phyloP scores from a whole-genome alignment of 2,113 vertebrate species.

The Lampris incognitus region DNA sequence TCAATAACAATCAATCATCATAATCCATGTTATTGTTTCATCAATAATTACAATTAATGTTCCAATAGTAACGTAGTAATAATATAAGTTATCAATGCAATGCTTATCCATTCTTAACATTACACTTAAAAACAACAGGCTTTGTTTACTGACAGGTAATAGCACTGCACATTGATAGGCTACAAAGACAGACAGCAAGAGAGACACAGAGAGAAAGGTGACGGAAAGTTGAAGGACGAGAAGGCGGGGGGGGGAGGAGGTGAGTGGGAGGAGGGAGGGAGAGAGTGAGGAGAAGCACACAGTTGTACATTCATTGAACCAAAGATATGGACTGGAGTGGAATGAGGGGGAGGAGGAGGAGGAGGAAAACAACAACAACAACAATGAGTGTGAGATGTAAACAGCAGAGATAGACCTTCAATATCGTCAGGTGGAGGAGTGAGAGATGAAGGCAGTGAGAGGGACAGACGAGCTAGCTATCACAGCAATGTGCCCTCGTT shows the following conservation, averaged over 20 bases:
- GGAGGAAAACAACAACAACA: neutral
- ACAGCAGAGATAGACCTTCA: conserved; percentile 28
- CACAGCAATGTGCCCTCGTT: conserved; percentile 79
- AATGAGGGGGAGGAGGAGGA: neutral
- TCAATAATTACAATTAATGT: conserved; percentile 81
- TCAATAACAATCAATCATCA: conserved; percentile 80
- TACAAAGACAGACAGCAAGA: conserved; percentile 85
- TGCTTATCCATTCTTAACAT: conserved; percentile 83
- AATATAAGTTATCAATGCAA: conserved; percentile 83
- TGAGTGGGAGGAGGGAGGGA: conserved; percentile 4
- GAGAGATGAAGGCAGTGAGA: conserved; percentile 51
- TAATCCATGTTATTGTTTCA: conserved; percentile 77
- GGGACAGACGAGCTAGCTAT: conserved; percentile 56
- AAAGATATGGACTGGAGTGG: conserved; percentile 56
- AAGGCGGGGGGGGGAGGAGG: conserved; percentile 10
- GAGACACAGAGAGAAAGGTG: conserved; percentile 64
- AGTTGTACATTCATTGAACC: conserved; percentile 78
- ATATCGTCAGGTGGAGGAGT: conserved; percentile 28
- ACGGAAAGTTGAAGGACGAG: conserved; percentile 35
- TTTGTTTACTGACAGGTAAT: conserved; percentile 83
- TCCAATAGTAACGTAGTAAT: conserved; percentile 80
- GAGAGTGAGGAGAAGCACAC: conserved; percentile 68
- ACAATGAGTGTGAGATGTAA: conserved; percentile 25
- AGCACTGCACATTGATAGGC: conserved; percentile 85
- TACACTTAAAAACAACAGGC: conserved; percentile 85